Conservation (phyloP, 1,140 invertebrate species). For the Hetaerina americana region DNA sequence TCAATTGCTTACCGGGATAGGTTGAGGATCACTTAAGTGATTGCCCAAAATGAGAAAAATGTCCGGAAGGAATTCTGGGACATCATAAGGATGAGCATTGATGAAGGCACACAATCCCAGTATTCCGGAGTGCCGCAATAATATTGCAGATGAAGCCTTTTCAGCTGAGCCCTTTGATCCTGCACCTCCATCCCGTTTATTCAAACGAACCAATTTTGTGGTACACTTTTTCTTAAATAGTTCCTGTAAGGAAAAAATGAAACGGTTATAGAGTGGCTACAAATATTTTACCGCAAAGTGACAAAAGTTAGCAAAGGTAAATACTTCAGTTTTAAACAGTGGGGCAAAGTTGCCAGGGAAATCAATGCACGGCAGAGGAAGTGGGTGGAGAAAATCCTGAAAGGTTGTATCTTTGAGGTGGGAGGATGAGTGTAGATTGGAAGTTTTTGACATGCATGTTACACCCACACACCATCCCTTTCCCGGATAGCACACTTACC, state of each 20-base stretch:
- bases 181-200: slow-evolving; percentile 15
- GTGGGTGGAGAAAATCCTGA: no score
- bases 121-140: slow-evolving; percentile 61
- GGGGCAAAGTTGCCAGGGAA: no score
- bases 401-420: no score
- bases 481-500: no score
- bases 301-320: no score
- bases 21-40: slow-evolving; percentile 78
- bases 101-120: slow-evolving; percentile 82
- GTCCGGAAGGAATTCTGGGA: slow-evolving; percentile 70
- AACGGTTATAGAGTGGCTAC: no score
- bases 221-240: slow-evolving; percentile 37
- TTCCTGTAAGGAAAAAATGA: slow-evolving; percentile 28
- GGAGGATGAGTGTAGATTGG: no score
- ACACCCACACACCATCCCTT: no score
- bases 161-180: slow-evolving; percentile 10
- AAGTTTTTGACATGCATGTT: no score
- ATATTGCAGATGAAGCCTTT: background rate
- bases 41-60: slow-evolving; percentile 64
- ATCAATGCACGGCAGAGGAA: no score
- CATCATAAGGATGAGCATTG: slow-evolving; percentile 77
- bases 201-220: slow-evolving; percentile 26
- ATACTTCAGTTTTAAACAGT: no score
- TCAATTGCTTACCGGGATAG: slow-evolving; percentile 61
- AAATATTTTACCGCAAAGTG: no score